Percentiles rank a stretch among this genome's conserved stretches.
Conservation (phyloP, 2,797 vertebrate genomes). For the Sarcoramphus papa region DNA sequence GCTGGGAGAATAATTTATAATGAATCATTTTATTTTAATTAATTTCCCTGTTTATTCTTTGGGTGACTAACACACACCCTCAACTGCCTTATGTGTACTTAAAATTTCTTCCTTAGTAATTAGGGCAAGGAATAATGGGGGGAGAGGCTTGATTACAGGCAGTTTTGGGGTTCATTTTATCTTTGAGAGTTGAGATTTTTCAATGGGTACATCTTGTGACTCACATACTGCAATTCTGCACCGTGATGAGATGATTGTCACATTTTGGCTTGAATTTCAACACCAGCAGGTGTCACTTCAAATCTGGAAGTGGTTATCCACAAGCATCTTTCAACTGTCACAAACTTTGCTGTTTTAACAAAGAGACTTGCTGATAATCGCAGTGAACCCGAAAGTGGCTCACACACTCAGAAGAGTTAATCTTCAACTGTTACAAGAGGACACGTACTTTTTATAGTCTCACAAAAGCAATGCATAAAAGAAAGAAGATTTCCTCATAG, state of each 20-base stretch:
- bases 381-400: background rate
- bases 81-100: background rate
- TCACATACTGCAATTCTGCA: background rate
- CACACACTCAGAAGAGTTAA: background rate
- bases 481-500: background rate
- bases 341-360: background rate
- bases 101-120: background rate
- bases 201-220: background rate
- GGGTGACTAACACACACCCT: background rate
- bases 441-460: background rate
- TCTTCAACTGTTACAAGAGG: background rate
- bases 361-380: background rate
- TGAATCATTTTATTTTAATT: constrained; percentile 34
- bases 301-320: constrained; percentile 1
- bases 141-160: background rate
- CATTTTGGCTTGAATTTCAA: background rate
- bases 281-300: constrained; percentile 11
- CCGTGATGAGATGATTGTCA: background rate
- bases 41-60: constrained; percentile 21
- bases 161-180: background rate
- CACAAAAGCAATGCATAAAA: background rate
- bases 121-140: background rate
- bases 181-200: background rate
- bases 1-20: constrained; percentile 41
- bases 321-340: background rate